Evolutionary conservation across 1,140 invertebrate genomes (phyloP), one percentile per base, ranked within the genome.

Genomic region (Panagrolaimus sp.): DNA sequence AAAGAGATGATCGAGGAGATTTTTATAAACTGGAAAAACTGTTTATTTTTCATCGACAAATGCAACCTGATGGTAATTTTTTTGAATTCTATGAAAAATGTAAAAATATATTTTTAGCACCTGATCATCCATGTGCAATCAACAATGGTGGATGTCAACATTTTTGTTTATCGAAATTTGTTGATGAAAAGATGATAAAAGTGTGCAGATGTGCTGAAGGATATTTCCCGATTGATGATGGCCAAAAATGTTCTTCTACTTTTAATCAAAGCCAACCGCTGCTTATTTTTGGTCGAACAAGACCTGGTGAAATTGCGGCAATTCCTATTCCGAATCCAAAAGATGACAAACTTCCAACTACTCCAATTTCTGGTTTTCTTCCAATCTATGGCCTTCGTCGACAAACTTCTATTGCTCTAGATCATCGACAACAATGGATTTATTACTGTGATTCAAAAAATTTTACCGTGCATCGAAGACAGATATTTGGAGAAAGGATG

Each of bases 121-220:
- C n/a, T 27, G 51, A 57, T 11, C 51, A n/a, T 13, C 51, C 51
- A 2, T 57, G 51, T 27, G 27, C 13, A 25, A 57, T 4, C 0
- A 57, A 57, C 4, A 57, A 57, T 57, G 51, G 51, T 16, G 51
- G 51, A 23, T 57, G 51, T 57, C 20, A 57, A 9, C 51, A 57
- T 57, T 25, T 57, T 16, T 57, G 51, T 8, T 27, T 57, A 57
- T 27, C 51, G 1, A 38, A 38, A 4, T 14, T 57, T 11, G 27
- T 27, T 5, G 51, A 20, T 4, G 20, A 20, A 8, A 57, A 57
- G 20, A 9, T 20, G 9, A 16, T 27, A 25, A 57, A 57, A 57
- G 4, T 57, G 20, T 57, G 51, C 20, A 20, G n/a, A 57, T 57
- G 51, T 57, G 51, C 20, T 5, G 51, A 57, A 25, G 51, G 51